phyloP scores from a whole-genome alignment of 2,797 vertebrate genomes.

The Periophthalmus magnuspinnatus region DNA sequence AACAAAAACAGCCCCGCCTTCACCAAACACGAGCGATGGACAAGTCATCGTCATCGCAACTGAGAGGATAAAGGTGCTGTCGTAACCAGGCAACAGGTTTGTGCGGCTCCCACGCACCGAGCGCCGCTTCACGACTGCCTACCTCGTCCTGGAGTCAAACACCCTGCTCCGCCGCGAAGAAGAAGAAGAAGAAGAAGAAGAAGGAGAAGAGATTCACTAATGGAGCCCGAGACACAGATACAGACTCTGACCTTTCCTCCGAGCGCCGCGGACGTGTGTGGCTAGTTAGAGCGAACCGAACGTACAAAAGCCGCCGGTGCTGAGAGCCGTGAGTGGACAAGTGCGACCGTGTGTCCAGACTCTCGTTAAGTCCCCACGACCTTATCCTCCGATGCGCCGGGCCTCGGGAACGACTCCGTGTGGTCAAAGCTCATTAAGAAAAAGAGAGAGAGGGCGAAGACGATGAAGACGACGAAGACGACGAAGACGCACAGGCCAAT shows the following conservation, averaged over 20 bases:
- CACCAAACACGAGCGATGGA: slow-evolving; percentile 31
- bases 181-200: slow-evolving; percentile 47
- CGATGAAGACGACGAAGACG: too few relatives aligned
- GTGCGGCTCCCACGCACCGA: slow-evolving; percentile 72
- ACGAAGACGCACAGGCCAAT: slow-evolving; percentile 32
- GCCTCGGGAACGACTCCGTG: slow-evolving; percentile 35
- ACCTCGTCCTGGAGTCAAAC: slow-evolving; percentile 69
- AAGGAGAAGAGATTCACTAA: slow-evolving; percentile 44
- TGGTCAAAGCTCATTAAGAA: slow-evolving; percentile 56
- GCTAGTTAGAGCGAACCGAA: slow-evolving; percentile 36
- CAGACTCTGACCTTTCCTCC: slow-evolving; percentile 63
- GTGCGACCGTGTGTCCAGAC: slow-evolving; percentile 32
- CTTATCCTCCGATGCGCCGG: slow-evolving; percentile 35
- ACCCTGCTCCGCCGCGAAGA: slow-evolving; percentile 61
- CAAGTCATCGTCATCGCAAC: slow-evolving; percentile 74
- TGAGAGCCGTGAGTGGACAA: slow-evolving; percentile 41
- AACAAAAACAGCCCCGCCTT: slow-evolving; percentile 5
- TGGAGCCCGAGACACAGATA: slow-evolving; percentile 51
- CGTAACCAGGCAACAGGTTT: slow-evolving; percentile 80
- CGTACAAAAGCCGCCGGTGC: slow-evolving; percentile 27
- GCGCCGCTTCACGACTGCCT: slow-evolving; percentile 65
- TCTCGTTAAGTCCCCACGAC: slow-evolving; percentile 54
- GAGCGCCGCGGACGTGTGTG: slow-evolving; percentile 21
- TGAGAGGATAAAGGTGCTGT: slow-evolving; percentile 72
- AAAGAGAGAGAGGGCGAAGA: slow-evolving; percentile 29